These are phyloP conservation scores for Orientallactaga sibirica DNA, from an alignment of 2,797 vertebrate genomes.

Conservation along the genomic window DNA sequence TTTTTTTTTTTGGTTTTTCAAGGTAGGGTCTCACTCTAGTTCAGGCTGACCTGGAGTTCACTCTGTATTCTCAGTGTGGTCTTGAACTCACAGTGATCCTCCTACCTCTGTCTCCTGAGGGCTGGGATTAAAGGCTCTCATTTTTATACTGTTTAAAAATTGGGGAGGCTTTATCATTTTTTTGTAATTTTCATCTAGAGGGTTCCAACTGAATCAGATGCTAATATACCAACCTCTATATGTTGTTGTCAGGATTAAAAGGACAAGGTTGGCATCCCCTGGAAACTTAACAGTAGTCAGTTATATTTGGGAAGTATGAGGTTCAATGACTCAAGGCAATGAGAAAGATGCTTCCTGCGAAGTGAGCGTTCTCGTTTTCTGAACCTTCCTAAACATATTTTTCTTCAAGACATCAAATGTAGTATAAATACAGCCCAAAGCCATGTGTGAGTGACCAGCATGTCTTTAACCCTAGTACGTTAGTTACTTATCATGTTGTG, in stretches of 20 bases:
- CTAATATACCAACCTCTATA: not conserved
- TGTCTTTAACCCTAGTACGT: not conserved
- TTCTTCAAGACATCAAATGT: not conserved
- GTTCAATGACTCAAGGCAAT: not conserved
- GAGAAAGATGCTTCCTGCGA: not conserved
- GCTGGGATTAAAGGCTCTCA: not conserved
- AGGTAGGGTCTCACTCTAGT: no score
- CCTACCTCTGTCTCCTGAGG: no score
- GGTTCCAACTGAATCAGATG: not conserved
- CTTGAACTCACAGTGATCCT: no score
- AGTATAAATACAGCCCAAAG: not conserved
- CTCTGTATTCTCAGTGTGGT: no score
- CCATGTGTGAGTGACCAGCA: not conserved
- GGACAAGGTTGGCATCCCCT: not conserved
- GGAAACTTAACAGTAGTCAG: not conserved
- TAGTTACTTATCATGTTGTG: not conserved
- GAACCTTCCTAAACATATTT: not conserved
- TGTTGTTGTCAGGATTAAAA: not conserved
- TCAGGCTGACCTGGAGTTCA: no score
- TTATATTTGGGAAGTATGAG: not conserved
- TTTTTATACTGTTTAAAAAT: not conserved
- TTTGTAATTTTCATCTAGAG: constrained; percentile 34
- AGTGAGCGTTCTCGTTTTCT: not conserved
- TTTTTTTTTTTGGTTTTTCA: no score
- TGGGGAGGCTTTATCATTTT: not conserved